phyloP scores from a whole-genome alignment of 2,888 invertebrate genomes.

The Maniola hyperantus region DNA sequence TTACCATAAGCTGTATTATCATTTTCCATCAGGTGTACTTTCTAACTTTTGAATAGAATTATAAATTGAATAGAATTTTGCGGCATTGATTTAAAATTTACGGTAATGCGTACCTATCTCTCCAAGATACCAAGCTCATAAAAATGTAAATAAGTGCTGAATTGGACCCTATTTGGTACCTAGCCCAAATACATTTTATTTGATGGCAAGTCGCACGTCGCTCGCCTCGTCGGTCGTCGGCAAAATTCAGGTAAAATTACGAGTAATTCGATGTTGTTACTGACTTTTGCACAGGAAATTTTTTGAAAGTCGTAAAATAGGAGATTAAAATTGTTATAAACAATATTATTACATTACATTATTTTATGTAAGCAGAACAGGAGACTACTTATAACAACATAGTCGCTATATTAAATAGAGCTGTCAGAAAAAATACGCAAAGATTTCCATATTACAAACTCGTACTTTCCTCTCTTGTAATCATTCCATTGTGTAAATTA shows the following conservation, averaged over 20 bases:
- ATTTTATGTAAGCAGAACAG: no score
- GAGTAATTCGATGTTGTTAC: not conserved
- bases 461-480: not conserved
- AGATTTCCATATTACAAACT: not conserved
- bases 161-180: not conserved
- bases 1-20: no score
- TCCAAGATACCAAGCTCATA: constrained; percentile 2
- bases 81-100: not conserved
- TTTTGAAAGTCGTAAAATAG: not conserved
- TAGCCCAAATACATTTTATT: constrained; percentile 4
- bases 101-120: not conserved
- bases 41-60: not conserved
- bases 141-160: constrained; percentile 4
- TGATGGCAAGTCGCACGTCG: not conserved
- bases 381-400: no score
- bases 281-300: not conserved
- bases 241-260: constrained; percentile 2
- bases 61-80: not conserved
- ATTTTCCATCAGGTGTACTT: no score
- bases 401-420: no score
- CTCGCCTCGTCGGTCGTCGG: not conserved
- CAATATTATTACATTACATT: no score
- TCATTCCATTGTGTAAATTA: constrained; percentile 8
- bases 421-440: no score
- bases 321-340: not conserved